Conservation (phyloP, 2,888 invertebrate genomes). For the Marronus borbonicus region DNA sequence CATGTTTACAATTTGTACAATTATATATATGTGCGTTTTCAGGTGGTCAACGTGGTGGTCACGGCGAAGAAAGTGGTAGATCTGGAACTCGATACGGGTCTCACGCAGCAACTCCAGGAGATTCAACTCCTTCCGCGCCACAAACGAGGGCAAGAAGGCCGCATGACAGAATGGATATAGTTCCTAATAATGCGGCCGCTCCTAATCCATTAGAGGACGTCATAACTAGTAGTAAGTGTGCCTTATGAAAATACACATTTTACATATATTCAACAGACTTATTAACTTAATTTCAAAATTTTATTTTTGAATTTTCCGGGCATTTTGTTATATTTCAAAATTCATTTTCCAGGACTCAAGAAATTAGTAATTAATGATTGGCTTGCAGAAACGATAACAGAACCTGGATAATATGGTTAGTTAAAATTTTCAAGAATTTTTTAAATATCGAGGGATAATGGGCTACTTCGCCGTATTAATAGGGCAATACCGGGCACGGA, state of each 20-base stretch:
- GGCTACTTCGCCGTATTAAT: neutral
- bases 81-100: constrained; percentile 64
- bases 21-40: constrained; percentile 3
- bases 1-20: neutral
- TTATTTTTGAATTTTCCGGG: neutral
- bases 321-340: neutral
- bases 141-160: constrained; percentile 64
- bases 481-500: neutral
- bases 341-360: constrained; percentile 37
- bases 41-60: constrained; percentile 71
- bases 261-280: too few relatives aligned
- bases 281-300: too few relatives aligned
- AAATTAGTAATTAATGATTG: constrained; percentile 42
- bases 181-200: constrained; percentile 67
- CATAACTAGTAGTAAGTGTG: constrained; percentile 67
- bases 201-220: constrained; percentile 68
- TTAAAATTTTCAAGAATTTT: constrained; percentile 23
- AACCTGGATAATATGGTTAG: constrained; percentile 33
- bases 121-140: constrained; percentile 68
- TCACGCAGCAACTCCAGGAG: constrained; percentile 65
- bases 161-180: constrained; percentile 67
- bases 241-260: too few relatives aligned
- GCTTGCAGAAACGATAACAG: constrained; percentile 35
- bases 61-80: constrained; percentile 69
- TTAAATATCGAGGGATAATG: neutral